These are phyloP conservation scores for Andrena chrysosceles DNA, from an alignment of 2,888 invertebrate genomes.

Conservation along the genomic window DNA sequence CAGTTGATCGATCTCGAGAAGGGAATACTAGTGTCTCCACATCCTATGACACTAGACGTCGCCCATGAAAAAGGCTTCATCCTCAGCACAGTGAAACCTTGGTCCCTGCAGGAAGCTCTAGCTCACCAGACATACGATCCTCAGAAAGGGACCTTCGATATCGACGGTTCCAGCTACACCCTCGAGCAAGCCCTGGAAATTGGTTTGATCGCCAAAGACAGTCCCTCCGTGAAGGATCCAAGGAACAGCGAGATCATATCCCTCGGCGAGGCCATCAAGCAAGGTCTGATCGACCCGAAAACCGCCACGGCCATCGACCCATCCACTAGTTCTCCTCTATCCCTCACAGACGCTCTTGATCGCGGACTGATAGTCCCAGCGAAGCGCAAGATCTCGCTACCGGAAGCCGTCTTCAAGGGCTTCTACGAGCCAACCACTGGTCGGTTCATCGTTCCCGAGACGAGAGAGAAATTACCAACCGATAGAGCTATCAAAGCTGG, in stretches of 20 bases:
- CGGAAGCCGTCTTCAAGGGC: constrained; percentile 96
- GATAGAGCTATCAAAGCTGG: constrained; percentile 94
- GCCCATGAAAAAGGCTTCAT: constrained; percentile 93
- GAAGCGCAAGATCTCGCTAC: constrained; percentile 93
- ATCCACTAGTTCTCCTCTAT: constrained; percentile 90
- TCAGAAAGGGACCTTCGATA: constrained; percentile 89
- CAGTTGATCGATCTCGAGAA: constrained; percentile 90
- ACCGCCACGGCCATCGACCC: constrained; percentile 93
- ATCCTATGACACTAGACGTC: constrained; percentile 89
- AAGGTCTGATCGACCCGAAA: constrained; percentile 91
- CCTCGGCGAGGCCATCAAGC: constrained; percentile 91
- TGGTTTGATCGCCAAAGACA: constrained; percentile 91
- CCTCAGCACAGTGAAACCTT: constrained; percentile 91
- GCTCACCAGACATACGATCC: constrained; percentile 93
- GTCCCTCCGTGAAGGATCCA: constrained; percentile 92
- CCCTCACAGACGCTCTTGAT: constrained; percentile 93
- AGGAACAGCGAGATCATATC: constrained; percentile 92
- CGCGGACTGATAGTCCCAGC: constrained; percentile 93
- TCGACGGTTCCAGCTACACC: constrained; percentile 89
- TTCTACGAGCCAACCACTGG: constrained; percentile 94
- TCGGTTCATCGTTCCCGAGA: constrained; percentile 92
- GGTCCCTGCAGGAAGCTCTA: constrained; percentile 93
- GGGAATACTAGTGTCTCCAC: constrained; percentile 90
- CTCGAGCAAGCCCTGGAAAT: constrained; percentile 91
- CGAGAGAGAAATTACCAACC: constrained; percentile 92